Evolutionary conservation across 2,797 vertebrate genomes (phyloP), one percentile per base, ranked within the genome.

Genomic region (Myotis myotis): DNA sequence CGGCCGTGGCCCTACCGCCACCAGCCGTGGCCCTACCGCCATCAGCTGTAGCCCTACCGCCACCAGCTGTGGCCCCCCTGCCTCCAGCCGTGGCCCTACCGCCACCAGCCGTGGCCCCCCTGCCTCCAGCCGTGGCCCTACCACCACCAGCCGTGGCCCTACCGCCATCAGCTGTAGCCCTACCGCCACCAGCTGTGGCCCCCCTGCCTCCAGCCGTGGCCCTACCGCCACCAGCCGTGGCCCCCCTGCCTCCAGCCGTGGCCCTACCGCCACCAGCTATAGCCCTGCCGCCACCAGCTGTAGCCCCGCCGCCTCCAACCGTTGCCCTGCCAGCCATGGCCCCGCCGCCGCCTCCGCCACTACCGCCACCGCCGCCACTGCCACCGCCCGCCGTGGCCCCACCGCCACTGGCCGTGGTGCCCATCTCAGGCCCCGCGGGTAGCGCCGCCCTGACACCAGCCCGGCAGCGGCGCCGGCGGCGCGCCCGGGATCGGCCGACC

Each of bases 401-500:
- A 4, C 64, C 96, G 2, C 28, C 60, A 0, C 2, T 7, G 13
- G 13, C 13, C 12, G 85, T 95, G n/a, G 84, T 97, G 75, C 85
- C 97, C 60, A 95, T 95, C 33, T 90, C 96, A 0, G 96, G 95
- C 28, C 94, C 96, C 0, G 94, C 96, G 0, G 96, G 96, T 66
- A 93, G 94, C 2, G 96, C 92, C 0, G 95, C 95, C 9, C 60
- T 95, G 28, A 75, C 89, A 0, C 93, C 95, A 0, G 87, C 93
- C 10, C 83, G 94, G 71, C 97, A 94, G 78, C 87, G 95, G 66
- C 91, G 97, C 68, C 95, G 97, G 15, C 83, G 96, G 30, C 96
- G 94, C 0, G 94, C 88, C 0, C 85, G 95, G 38, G 88, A 96
- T 72, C 89, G 97, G 47, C 98, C 98, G 8, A 98, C 97, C 81